Evolutionary conservation across 2,797 vertebrate species (phyloP).

Genomic region (Diceros bicornis): DNA sequence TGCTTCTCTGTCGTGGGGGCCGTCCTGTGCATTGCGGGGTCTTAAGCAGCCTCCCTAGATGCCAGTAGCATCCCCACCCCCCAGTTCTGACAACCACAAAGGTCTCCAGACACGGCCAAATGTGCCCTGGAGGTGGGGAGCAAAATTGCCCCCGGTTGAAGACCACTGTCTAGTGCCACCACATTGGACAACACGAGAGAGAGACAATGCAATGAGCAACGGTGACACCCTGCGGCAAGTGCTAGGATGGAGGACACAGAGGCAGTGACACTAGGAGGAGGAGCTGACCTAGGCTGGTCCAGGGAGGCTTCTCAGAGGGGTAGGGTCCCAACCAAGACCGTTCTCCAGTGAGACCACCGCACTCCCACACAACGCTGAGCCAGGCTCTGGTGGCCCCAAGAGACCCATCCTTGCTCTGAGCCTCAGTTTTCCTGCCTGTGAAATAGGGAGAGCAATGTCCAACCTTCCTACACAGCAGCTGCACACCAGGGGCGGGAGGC

Average conservation of each 20-base stretch:
- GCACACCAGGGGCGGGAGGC: not conserved
- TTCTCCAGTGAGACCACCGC: not conserved
- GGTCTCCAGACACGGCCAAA: not conserved
- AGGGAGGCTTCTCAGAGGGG: not conserved
- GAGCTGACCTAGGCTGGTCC: not conserved
- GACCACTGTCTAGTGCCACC: not conserved
- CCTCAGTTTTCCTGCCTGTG: not conserved
- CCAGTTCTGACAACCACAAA: not conserved
- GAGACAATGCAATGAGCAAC: not conserved
- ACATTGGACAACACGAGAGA: not conserved
- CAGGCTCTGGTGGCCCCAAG: not conserved
- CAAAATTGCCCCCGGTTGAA: not conserved
- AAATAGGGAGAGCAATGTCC: not conserved
- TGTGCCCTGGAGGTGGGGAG: not conserved
- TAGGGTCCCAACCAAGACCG: not conserved
- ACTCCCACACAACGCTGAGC: not conserved
- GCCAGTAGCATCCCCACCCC: not conserved
- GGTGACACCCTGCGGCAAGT: not conserved
- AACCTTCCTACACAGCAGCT: rapidly evolving
- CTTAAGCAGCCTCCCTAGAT: too few species aligned
- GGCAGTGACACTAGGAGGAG: rapidly evolving
- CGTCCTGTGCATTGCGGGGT: rapidly evolving
- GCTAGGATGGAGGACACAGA: not conserved
- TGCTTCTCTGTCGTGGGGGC: not conserved
- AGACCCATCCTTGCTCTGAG: not conserved